A percentile compares a stretch with the other conserved stretches of the same genome.
Conservation (phyloP, 2,113 vertebrate species). For the Lophotis ruficrista region DNA sequence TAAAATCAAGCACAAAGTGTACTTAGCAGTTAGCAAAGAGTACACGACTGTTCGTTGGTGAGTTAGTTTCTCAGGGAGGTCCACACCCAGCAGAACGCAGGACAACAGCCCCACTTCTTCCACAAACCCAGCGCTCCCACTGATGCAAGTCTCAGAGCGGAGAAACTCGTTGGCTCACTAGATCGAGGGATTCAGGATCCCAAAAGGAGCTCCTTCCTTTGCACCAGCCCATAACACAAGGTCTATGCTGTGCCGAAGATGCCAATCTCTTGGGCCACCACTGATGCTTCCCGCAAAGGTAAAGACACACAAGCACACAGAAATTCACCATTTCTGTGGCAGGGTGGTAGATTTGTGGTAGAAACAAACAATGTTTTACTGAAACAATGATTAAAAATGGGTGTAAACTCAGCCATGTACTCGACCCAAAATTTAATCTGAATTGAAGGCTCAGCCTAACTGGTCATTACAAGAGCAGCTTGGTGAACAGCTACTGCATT, state of each 20-base stretch:
- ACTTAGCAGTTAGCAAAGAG: neutral
- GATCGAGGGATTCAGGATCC: neutral
- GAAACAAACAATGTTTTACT: neutral
- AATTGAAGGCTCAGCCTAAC: neutral
- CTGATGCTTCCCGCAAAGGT: neutral
- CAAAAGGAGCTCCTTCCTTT: neutral
- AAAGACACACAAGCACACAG: neutral
- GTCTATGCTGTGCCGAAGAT: neutral
- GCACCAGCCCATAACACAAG: neutral
- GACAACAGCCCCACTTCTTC: neutral
- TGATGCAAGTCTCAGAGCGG: neutral
- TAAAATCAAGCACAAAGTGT: neutral
- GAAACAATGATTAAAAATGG: neutral
- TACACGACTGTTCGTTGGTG: neutral
- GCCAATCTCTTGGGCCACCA: neutral
- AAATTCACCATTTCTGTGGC: neutral
- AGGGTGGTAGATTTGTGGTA: neutral
- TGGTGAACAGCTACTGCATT: neutral
- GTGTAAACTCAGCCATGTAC: neutral
- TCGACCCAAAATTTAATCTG: neutral
- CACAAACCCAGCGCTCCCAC: neutral
- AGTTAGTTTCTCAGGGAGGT: neutral
- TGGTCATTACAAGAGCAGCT: neutral
- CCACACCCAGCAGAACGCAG: neutral
- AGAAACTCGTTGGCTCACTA: neutral